Percentiles rank a stretch among this genome's conserved stretches.
These are phyloP conservation scores for Eulemur macaco DNA, from an alignment of 2,113 vertebrate genomes.

Conservation along the genomic window DNA sequence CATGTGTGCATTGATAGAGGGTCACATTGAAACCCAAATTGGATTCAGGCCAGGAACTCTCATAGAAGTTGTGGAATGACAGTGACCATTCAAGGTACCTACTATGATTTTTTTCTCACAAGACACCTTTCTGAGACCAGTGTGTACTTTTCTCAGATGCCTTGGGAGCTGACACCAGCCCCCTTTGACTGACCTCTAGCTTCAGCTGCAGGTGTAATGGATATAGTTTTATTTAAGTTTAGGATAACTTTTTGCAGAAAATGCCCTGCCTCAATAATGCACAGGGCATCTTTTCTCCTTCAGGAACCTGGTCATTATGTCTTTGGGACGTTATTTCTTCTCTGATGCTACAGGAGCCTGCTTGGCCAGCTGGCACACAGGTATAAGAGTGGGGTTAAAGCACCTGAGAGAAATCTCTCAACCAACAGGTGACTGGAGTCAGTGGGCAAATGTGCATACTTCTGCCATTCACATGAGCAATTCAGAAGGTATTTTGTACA, in stretches of 20 bases:
- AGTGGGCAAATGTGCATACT: fast-evolving
- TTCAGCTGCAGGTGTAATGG: not conserved
- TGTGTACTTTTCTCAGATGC: not conserved
- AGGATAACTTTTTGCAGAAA: not conserved
- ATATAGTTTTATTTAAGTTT: not conserved
- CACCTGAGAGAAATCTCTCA: not conserved
- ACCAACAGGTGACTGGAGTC: not conserved
- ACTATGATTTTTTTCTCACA: not conserved
- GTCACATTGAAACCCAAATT: not conserved
- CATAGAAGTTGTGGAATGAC: not conserved
- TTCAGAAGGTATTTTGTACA: not conserved
- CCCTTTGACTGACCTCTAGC: not conserved
- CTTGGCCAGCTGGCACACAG: not conserved
- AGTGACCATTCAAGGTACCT: not conserved
- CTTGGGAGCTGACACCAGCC: not conserved
- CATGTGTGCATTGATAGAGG: not conserved
- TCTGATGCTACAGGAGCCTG: not conserved
- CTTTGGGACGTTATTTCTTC: not conserved
- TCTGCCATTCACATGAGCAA: not conserved
- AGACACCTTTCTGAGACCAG: not conserved
- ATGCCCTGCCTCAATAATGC: not conserved
- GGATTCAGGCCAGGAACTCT: not conserved
- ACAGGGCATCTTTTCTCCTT: not conserved
- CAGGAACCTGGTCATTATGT: not conserved
- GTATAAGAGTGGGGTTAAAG: not conserved